Conservation (phyloP, 92 coral and sea anemone species). For the Metridium senile region DNA sequence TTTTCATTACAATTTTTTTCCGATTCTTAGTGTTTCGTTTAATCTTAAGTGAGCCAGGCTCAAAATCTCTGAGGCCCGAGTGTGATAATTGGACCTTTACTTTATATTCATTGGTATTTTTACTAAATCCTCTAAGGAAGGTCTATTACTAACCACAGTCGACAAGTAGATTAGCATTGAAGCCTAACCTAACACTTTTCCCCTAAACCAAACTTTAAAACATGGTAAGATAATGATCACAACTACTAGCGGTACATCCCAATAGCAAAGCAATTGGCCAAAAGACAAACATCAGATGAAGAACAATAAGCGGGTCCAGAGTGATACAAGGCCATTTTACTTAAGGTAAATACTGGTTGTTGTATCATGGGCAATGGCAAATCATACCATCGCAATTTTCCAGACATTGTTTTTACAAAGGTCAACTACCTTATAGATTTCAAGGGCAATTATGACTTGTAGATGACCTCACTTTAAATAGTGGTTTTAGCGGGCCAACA, state of each 20-base stretch:
- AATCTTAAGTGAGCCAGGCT: neutral
- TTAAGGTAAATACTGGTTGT: neutral
- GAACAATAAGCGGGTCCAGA: neutral
- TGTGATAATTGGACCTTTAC: slow-evolving; percentile 1
- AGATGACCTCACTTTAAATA: slow-evolving; percentile 35
- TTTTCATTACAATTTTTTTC: neutral
- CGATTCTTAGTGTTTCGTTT: neutral
- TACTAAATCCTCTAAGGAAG: slow-evolving; percentile 3
- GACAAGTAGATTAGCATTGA: slow-evolving; percentile 10
- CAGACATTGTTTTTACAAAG: slow-evolving; percentile 14
- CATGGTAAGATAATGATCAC: slow-evolving; percentile 27
- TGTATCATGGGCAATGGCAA: neutral
- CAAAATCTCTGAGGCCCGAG: neutral
- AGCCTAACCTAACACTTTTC: slow-evolving; percentile 23
- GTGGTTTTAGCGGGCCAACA: slow-evolving; percentile 33
- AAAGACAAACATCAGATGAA: slow-evolving; percentile 33
- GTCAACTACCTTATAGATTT: slow-evolving; percentile 24
- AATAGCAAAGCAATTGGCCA: slow-evolving; percentile 21
- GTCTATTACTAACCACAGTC: slow-evolving; percentile 34
- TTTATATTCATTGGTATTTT: slow-evolving; percentile 10
- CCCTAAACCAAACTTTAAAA: slow-evolving; percentile 23
- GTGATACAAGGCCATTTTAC: neutral
- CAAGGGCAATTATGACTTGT: slow-evolving; percentile 17
- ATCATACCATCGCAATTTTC: neutral
- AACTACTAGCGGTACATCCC: slow-evolving; percentile 18